Evolutionary conservation across 2,797 vertebrate genomes (phyloP).

Genomic region (Mionectes olivaceus): DNA sequence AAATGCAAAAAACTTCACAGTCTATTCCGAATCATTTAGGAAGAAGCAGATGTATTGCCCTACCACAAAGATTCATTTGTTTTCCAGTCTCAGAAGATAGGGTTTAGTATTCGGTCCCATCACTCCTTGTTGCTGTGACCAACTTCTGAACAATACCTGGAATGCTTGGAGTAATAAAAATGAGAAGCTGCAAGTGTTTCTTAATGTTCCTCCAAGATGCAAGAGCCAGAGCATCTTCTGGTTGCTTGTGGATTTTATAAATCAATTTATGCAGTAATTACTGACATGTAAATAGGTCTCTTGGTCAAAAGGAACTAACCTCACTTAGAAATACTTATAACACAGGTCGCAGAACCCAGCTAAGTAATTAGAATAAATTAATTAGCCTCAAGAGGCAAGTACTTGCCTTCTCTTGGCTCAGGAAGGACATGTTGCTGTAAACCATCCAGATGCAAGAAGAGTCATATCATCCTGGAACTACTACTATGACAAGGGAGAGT

Average conservation of each 20-base stretch:
- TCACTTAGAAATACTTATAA: not conserved
- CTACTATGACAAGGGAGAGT: not conserved
- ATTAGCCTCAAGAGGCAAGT: not conserved
- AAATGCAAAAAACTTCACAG: conserved; percentile 66
- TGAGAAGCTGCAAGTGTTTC: not conserved
- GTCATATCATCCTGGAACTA: not conserved
- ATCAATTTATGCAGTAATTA: not conserved
- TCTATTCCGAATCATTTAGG: conserved; percentile 41
- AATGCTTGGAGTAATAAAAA: conserved; percentile 1
- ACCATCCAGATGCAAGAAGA: not conserved
- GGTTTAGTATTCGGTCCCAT: not conserved
- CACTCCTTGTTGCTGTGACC: not conserved
- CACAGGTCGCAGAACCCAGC: not conserved
- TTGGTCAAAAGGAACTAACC: not conserved
- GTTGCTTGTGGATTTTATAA: not conserved
- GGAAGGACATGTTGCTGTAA: not conserved
- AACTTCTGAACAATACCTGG: not conserved
- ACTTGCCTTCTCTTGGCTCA: not conserved
- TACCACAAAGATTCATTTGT: not conserved
- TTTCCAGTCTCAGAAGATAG: not conserved
- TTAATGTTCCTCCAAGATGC: not conserved
- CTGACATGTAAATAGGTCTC: not conserved
- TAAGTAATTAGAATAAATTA: not conserved
- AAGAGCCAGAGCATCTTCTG: not conserved
- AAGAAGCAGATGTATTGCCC: conserved; percentile 30